Conservation (phyloP, 2,888 invertebrate species). For the Acleris sparsana region DNA sequence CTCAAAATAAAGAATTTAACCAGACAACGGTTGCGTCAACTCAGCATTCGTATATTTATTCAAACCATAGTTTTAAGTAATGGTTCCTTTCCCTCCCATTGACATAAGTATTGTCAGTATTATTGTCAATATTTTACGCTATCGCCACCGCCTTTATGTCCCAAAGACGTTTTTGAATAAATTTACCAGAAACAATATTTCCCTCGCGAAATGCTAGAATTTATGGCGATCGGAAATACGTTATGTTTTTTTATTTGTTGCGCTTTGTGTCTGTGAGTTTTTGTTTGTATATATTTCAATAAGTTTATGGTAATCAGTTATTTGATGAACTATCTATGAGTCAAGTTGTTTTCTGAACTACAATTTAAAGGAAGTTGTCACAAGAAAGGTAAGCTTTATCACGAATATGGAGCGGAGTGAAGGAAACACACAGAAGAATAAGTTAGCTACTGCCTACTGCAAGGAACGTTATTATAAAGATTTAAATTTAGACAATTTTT, state of each 20-base stretch:
- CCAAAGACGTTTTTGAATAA: constrained; percentile 40
- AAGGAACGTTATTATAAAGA: too few species aligned
- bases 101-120: constrained; percentile 13
- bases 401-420: too few species aligned
- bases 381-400: too few species aligned
- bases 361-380: too few species aligned
- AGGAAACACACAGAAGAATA: too few species aligned
- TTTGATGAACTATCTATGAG: background rate
- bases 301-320: background rate
- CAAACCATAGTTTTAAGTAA: constrained; percentile 5
- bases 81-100: constrained; percentile 1
- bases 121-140: constrained; percentile 55
- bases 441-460: too few species aligned
- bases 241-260: constrained; percentile 34
- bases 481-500: too few species aligned
- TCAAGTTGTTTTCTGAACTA: too few species aligned
- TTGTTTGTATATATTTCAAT: constrained; percentile 22
- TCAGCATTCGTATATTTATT: background rate
- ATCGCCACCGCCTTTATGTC: constrained; percentile 44
- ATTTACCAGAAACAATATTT: constrained; percentile 51
- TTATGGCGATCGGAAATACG: constrained; percentile 37
- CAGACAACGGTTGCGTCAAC: background rate
- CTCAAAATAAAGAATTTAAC: too few species aligned
- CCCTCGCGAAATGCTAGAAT: constrained; percentile 41
- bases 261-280: constrained; percentile 21